Evolutionary conservation across 2,797 vertebrate genomes (phyloP).

Genomic region (Orientallactaga sibirica): DNA sequence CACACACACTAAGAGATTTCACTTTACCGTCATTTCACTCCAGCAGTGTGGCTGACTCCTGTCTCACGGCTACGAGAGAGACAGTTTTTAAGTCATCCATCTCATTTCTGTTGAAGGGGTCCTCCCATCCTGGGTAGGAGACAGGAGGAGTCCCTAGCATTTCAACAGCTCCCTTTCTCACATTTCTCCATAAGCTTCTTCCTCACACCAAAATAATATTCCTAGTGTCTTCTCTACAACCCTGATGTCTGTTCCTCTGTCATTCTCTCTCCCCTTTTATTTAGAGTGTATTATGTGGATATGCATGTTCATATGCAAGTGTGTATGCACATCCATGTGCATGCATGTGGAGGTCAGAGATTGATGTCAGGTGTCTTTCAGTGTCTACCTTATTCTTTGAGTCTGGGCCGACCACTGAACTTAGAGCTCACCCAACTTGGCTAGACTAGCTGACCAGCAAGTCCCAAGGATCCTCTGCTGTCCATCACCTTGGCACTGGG

Average conservation of each 20-base stretch:
- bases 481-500: too few species aligned
- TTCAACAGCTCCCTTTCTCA: conserved; percentile 23
- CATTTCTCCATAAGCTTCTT: conserved; percentile 21
- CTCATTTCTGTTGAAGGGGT: conserved; percentile 16
- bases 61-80: background rate
- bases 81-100: conserved; percentile 20
- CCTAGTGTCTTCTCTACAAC: background rate
- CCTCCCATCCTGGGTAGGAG: background rate
- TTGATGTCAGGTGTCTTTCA: too few species aligned
- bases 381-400: too few species aligned
- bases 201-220: conserved; percentile 33
- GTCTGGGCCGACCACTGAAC: too few species aligned
- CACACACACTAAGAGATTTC: conserved; percentile 56
- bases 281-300: too few species aligned
- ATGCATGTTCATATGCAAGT: too few species aligned
- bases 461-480: too few species aligned
- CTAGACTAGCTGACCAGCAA: too few species aligned
- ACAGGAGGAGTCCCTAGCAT: conserved; percentile 6
- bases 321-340: too few species aligned
- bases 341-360: too few species aligned
- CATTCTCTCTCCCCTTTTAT: background rate
- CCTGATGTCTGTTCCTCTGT: background rate
- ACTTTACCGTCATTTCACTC: conserved; percentile 15
- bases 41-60: conserved; percentile 15
- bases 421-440: too few species aligned